phyloP scores from a whole-genome alignment of 2,797 vertebrate species.

The Protosalanx chinensis region DNA sequence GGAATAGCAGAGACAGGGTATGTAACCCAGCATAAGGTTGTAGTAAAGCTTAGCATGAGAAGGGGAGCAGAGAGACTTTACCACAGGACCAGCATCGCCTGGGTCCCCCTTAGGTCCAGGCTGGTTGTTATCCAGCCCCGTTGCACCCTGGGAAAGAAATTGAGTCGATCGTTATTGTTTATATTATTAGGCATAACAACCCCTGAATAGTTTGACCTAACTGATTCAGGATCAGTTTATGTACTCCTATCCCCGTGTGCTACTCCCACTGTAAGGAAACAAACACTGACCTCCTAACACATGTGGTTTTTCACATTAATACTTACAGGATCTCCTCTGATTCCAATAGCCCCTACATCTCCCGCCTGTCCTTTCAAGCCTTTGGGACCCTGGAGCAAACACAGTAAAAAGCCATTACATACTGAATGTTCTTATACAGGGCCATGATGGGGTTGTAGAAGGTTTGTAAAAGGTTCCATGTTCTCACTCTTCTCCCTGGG shows the following conservation, averaged over 20 bases:
- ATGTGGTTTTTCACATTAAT: background rate
- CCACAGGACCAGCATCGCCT: slow-evolving; percentile 88
- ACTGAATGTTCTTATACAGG: background rate
- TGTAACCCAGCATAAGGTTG: background rate
- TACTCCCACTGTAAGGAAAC: background rate
- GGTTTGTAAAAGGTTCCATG: background rate
- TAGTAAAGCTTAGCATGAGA: background rate
- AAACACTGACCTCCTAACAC: background rate
- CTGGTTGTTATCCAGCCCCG: slow-evolving; percentile 78
- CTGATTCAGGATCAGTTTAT: background rate
- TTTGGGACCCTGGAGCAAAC: slow-evolving; percentile 81
- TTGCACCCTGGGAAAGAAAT: slow-evolving; percentile 78
- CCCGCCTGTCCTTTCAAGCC: slow-evolving; percentile 84
- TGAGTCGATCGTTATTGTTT: background rate
- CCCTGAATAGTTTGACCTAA: background rate
- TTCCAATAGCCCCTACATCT: slow-evolving; percentile 80
- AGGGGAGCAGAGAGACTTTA: slow-evolving; percentile 56
- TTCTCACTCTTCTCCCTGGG: slow-evolving; percentile 80
- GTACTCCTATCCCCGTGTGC: background rate
- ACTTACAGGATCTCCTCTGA: slow-evolving; percentile 90
- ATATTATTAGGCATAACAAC: background rate
- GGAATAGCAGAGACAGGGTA: background rate
- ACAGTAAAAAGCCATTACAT: background rate
- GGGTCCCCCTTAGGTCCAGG: slow-evolving; percentile 82
- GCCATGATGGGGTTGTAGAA: background rate